Evolutionary conservation across 2,113 vertebrate species (phyloP), one percentile per base, ranked within the genome.

Genomic region (Formicarius rufipectus): DNA sequence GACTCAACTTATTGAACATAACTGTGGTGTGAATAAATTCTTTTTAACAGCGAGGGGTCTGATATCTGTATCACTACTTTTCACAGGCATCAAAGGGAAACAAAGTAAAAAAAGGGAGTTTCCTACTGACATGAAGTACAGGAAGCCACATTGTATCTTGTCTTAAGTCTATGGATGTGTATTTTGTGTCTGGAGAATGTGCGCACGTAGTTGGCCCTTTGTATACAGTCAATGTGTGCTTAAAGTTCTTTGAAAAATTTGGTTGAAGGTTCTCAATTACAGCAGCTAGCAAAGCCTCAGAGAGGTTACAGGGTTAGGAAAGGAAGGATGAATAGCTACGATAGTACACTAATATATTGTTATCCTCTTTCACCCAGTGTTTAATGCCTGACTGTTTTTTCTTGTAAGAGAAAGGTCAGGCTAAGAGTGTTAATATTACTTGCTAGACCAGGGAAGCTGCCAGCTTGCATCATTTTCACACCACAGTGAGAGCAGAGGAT

Each of bases 1-100:
- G 84, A 74, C 81, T 71, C 45, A 82, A 89, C 45, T 85, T 63
- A 71, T 85, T 90, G 86, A 90, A 86, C 45, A 84, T 94, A 89
- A 84, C 56, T 80, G 58, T 64, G 72, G 64, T 94, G 73, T 86
- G 77, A 71, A 64, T 84, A n/a, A 37, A 80, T 94, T 96, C 40
- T 60, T 92, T 95, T 82, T 86, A 71, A 39, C 62, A 55, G 39
- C 1, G 4, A 90, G 45, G 53, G 63, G 21, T 47, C 62, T 90
- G 71, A 89, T 84, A 67, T 52, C 82, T 91, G 2, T 66, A 47
- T 88, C 20, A 2, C n/a, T 90, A 66, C 49, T 82, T 42, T 90
- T 49, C 62, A 42, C 22, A 42, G 53, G 49, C 75, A 87, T 50
- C 72, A 84, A 92, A 92, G 49, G 30, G 37, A 77, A 31, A 39